Base-by-base conservation (phyloP, 2,797 vertebrate species). In the Cercopithecus petaurista region DNA sequence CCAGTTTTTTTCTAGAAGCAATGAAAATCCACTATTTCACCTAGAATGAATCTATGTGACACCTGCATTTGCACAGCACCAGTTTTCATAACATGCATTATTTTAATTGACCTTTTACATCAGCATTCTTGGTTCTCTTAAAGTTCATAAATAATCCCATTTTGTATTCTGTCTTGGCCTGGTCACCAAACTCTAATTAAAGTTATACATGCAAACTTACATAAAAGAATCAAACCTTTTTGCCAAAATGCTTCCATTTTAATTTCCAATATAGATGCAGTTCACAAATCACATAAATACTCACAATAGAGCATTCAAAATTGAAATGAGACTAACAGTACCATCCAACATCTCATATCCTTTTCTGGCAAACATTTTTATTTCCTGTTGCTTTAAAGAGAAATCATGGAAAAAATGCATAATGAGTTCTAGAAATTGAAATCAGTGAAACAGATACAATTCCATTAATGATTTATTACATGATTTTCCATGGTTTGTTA, bases 381-480 rank as follows among this genome's bases (percentile, higher is more conserved):
- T 83, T 90, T 96, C 43, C 24, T 59, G 77, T 77, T 89, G 15
- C 80, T 79, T 95, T 95, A 80, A 91, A 89, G 28, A 82, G 55
- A 93, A 87, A 52, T 94, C 77, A 84, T 72, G 26, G 57, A 72
- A 95, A 81, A 88, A 94, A 88, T 85, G 14, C 17, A 87, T 52
- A 95, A 95, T 93, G 33, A 93, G 52, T 64, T 95, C 70, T 80
- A 87, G 87, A 95, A 95, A 95, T 76, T 90, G 36, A 98, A 97
- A 86, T 87, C 89, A 86, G 22, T 93, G 72, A 93, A 94, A 96
- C 39, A 98, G 90, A 93, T 73, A 96, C 93, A 93, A 95, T 73
- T 28, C 30, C 14, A 92, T 96, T 98, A 98, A 93, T 96, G 75
- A 95, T 92, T 96, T 96, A 92, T 93, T 80, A 77, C 52, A 67